These are phyloP conservation scores for Canis aureus DNA, from an alignment of 2,113 vertebrate species.

Conservation along the genomic window DNA sequence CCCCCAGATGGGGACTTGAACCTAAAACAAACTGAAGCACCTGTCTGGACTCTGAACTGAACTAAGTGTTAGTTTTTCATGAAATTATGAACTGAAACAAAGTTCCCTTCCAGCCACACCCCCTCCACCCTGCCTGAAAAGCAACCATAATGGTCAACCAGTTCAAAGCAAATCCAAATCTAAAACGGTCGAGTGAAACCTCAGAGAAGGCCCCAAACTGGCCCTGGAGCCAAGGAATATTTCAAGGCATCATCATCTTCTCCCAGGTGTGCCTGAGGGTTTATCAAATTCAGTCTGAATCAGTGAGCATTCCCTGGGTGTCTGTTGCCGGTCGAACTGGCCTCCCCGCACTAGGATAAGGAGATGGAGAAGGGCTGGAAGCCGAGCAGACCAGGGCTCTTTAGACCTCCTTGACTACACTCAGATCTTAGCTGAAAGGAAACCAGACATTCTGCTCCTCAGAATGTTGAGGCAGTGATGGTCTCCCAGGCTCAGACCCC, in stretches of 20 bases:
- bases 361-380: background rate
- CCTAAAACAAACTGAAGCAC: constrained; percentile 50
- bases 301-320: background rate
- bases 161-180: background rate
- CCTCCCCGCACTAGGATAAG: no score
- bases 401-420: background rate
- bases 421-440: background rate
- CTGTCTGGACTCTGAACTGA: constrained; percentile 55
- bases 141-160: background rate
- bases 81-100: background rate
- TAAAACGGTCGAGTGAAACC: background rate
- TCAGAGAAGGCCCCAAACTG: background rate
- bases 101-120: background rate
- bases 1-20: background rate
- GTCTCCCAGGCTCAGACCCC: background rate
- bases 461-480: background rate
- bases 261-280: background rate
- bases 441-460: background rate
- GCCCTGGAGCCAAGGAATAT: background rate
- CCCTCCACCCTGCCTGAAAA: background rate
- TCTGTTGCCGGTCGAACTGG: background rate
- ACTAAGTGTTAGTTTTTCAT: constrained; percentile 53
- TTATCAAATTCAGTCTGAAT: background rate
- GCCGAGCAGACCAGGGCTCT: background rate
- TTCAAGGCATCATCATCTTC: background rate